Percentiles rank a stretch among this genome's conserved stretches.
Conservation (phyloP, 2,797 vertebrate species). For the Myotis planiceps region DNA sequence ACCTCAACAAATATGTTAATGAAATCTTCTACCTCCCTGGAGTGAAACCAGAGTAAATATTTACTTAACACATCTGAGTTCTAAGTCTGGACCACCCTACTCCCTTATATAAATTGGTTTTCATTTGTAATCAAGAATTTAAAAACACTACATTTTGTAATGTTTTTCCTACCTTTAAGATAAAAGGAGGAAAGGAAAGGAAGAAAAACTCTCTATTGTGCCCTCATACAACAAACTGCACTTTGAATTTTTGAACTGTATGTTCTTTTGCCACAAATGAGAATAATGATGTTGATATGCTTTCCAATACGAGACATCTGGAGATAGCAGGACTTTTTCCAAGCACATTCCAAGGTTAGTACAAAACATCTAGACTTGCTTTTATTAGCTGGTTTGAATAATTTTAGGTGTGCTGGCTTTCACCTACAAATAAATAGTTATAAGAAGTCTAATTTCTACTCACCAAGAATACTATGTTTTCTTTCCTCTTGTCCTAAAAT, state of each 20-base stretch:
- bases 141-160: background rate
- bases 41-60: constrained; percentile 69
- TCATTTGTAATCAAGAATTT: constrained; percentile 41
- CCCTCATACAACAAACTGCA: background rate
- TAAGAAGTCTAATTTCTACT: constrained; percentile 14
- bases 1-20: constrained; percentile 65
- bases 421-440: constrained; percentile 20
- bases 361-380: constrained; percentile 52
- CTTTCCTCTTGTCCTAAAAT: background rate
- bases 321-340: background rate
- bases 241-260: background rate
- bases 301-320: constrained; percentile 41
- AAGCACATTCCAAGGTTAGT: constrained; percentile 60
- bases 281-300: background rate
- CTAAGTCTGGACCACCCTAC: constrained; percentile 60
- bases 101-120: constrained; percentile 47
- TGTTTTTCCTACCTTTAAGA: constrained; percentile 2
- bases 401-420: constrained; percentile 28
- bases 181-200: background rate
- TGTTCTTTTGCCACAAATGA: background rate
- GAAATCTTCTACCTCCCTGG: constrained; percentile 44
- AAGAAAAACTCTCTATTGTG: background rate
- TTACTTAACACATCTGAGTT: constrained; percentile 69
- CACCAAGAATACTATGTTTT: background rate
- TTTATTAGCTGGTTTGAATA: constrained; percentile 54